Base-by-base conservation (phyloP, 2,113 vertebrate species). In the Crotalus tigris region DNA sequence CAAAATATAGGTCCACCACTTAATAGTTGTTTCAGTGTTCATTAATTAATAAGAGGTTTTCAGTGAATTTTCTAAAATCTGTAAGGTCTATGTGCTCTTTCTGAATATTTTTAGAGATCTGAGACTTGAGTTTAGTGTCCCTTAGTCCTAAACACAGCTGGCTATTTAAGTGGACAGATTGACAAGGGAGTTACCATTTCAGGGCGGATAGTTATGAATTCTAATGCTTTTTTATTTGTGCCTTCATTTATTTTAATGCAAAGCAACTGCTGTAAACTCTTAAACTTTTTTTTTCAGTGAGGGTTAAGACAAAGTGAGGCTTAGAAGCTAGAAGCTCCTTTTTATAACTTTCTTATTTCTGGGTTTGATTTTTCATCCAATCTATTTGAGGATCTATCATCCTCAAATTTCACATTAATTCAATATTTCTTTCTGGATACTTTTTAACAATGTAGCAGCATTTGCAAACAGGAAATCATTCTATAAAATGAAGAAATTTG, bases 321-420 rank as follows among this genome's bases (percentile, higher is more conserved):
- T 49, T 51, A 44, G 15, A 89, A 90, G 29, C n/a, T 33, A 44
- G 15, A 89, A 90, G 90, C 5, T 89, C 33, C 15, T 90, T 93
- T 59, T 97, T 96, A 96, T 96, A 24, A 86, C 23, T 86, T 95
- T 97, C 93, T 97, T 92, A 96, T 96, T 97, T 97, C 98, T 98
- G 98, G 98, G 97, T 97, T 96, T 97, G 97, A 95, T 97, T 94
- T 97, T 96, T 96, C 96, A 97, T 98, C 98, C 98, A 98, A 98
- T 69, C 96, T 98, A 96, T 97, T 98, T 97, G 98, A 98, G 97
- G 97, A 98, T 98, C 98, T 97, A 97, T 95, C 99, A 98, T 98
- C 98, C 98, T 99, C 98, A 98, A 98, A 98, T 95, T 97, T 98
- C 96, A 95, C 95, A 97, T 98, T 97, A 97, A 98, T 69, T 97